Conservation (phyloP, 2,888 invertebrate species). For the Rhopalosiphum nymphaeae region DNA sequence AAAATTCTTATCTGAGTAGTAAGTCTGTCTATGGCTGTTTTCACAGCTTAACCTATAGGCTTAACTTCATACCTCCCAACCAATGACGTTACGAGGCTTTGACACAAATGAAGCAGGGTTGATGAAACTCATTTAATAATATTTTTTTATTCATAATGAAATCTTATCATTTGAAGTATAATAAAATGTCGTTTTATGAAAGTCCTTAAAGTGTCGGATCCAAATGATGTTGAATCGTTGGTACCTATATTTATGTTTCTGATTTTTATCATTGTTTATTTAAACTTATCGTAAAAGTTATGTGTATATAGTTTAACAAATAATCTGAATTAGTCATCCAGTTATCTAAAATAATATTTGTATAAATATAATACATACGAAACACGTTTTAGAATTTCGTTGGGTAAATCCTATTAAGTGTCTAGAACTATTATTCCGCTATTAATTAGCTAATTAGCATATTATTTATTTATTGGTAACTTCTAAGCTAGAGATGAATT, state of each 20-base stretch:
- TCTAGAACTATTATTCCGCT: neutral
- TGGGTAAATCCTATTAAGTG: neutral
- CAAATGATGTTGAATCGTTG: neutral
- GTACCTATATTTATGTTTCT: neutral
- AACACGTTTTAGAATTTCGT: neutral
- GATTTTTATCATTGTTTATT: neutral
- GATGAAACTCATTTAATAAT: neutral
- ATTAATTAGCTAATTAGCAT: neutral
- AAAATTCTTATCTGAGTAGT: neutral
- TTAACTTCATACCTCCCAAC: neutral
- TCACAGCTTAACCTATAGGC: neutral
- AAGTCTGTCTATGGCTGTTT: neutral
- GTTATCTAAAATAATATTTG: neutral
- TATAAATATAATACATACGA: neutral
- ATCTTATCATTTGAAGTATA: neutral
- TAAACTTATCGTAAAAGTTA: neutral
- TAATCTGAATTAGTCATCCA: neutral
- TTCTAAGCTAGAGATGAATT: neutral
- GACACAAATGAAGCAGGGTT: neutral
- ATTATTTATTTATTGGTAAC: neutral
- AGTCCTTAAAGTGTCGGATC: neutral
- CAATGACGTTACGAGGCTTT: neutral
- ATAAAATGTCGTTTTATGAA: neutral
- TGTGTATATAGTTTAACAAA: neutral
- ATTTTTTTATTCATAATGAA: neutral